phyloP scores from a whole-genome alignment of 2,888 invertebrate species.

The Stenchaetothrips biformis region DNA sequence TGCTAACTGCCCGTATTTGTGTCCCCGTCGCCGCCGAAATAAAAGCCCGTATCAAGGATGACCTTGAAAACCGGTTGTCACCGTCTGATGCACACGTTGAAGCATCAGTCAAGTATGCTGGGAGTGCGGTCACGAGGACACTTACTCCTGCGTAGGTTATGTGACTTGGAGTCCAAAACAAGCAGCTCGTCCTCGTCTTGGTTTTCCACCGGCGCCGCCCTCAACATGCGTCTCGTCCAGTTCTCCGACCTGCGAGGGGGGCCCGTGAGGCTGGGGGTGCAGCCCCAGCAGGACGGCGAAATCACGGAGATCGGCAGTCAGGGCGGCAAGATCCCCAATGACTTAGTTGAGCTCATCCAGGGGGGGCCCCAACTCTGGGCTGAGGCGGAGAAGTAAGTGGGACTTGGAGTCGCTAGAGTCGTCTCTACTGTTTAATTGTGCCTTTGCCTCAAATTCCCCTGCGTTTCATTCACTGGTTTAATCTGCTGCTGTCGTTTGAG shows the following conservation, averaged over 20 bases:
- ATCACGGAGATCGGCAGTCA: conserved; percentile 58
- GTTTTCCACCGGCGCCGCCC: conserved; percentile 25
- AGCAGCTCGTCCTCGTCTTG: neutral
- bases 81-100: neutral
- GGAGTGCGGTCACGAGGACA: neutral
- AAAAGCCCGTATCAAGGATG: neutral
- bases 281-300: conserved; percentile 60
- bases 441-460: neutral
- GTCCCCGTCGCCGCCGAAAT: neutral
- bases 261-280: conserved; percentile 62
- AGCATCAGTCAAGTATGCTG: conserved; percentile 15
- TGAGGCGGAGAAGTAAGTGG: conserved; percentile 52
- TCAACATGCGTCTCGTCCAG: conserved; percentile 35
- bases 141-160: neutral
- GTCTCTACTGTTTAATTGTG: neutral
- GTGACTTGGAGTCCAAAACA: conserved; percentile 10
- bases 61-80: conserved; percentile 18
- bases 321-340: conserved; percentile 52
- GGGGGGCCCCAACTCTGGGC: conserved; percentile 49
- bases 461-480: neutral
- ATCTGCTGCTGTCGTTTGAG: too few relatives aligned
- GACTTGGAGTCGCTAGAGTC: conserved; percentile 8
- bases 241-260: conserved; percentile 39
- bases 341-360: conserved; percentile 52
- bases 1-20: neutral